Conservation (phyloP, 2,113 vertebrate species). For the Cyanoliseus patagonus region DNA sequence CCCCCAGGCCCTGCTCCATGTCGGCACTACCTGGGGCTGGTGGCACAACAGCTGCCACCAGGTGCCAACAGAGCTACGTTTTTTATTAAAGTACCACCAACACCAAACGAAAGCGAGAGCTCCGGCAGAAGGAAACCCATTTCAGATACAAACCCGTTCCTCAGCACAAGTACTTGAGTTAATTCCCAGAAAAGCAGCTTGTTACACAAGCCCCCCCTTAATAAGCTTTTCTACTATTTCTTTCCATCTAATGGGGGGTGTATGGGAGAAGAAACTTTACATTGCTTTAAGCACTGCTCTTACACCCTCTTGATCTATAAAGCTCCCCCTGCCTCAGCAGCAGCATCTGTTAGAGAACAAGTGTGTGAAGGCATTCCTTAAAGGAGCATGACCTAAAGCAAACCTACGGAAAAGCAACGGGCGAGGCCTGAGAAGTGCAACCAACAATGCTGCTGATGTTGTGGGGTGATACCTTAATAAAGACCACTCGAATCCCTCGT, state of each 20-base stretch:
- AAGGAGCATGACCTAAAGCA: not conserved
- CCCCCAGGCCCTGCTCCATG: conserved; percentile 17
- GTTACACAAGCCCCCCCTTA: conserved; percentile 1
- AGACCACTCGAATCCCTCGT: not conserved
- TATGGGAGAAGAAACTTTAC: not conserved
- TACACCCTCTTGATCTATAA: not conserved
- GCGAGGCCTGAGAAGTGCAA: not conserved
- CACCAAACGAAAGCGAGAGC: conserved; percentile 54
- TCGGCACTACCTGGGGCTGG: not conserved
- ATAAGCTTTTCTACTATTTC: not conserved
- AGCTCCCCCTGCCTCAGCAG: not conserved
- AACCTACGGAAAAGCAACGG: not conserved
- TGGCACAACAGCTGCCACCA: not conserved
- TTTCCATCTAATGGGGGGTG: not conserved
- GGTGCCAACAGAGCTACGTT: not conserved
- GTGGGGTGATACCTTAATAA: conserved; percentile 79
- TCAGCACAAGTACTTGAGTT: conserved; percentile 32
- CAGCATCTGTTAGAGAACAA: not conserved
- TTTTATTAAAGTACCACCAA: conserved; percentile 81
- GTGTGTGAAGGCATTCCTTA: not conserved
- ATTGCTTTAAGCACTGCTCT: not conserved
- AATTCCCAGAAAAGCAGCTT: conserved; percentile 43
- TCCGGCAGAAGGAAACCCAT: not conserved
- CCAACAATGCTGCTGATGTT: not conserved
- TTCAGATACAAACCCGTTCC: conserved; percentile 12